phyloP scores from a whole-genome alignment of 2,797 vertebrate species.

The Clarias laeviceps region DNA sequence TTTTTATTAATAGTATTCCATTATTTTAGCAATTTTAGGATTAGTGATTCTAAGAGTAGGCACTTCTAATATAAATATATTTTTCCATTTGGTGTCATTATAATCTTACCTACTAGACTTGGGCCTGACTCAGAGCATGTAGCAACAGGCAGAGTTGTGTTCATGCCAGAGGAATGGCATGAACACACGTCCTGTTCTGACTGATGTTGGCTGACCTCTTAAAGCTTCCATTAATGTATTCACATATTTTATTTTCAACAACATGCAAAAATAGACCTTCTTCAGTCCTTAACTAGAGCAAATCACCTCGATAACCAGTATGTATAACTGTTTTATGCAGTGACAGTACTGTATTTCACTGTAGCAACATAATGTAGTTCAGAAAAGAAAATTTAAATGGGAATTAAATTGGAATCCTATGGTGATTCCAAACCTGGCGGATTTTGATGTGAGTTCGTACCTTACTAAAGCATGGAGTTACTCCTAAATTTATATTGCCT shows the following conservation, averaged over 20 bases:
- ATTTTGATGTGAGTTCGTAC: too few species aligned
- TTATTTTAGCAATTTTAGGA: background rate
- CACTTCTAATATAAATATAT: background rate
- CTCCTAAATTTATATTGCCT: background rate
- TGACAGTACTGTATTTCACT: background rate
- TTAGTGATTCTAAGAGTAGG: background rate
- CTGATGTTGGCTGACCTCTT: constrained; percentile 59
- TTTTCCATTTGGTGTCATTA: constrained; percentile 1
- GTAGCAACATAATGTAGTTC: background rate
- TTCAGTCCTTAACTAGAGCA: constrained; percentile 20
- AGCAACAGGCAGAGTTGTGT: constrained; percentile 37
- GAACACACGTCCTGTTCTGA: constrained; percentile 64
- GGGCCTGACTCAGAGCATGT: constrained; percentile 55
- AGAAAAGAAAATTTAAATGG: background rate
- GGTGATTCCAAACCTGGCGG: background rate
- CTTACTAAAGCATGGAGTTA: background rate
- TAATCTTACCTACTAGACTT: constrained; percentile 37
- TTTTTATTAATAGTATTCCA: background rate
- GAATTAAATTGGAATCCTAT: background rate
- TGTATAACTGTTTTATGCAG: background rate
- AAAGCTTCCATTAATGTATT: constrained; percentile 53
- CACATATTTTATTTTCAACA: constrained; percentile 51
- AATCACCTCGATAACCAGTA: background rate
- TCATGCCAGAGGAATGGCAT: constrained; percentile 54
- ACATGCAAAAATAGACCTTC: constrained; percentile 57